These are phyloP conservation scores for Danaus chrysippus DNA, from an alignment of 2,888 invertebrate genomes.

Conservation along the genomic window DNA sequence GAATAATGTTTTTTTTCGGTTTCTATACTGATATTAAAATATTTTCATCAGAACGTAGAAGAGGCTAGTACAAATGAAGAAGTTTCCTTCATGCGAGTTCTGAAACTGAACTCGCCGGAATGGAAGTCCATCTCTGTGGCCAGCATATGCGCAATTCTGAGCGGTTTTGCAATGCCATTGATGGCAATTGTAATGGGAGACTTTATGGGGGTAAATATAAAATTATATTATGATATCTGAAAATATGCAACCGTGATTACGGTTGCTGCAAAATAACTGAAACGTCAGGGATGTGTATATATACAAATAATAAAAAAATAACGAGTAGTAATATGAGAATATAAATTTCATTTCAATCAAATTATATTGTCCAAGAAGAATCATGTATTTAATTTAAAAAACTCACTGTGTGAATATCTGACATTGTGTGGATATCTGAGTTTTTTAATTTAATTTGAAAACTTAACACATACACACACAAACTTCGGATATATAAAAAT, in stretches of 20 bases:
- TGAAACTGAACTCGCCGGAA: conserved; percentile 83
- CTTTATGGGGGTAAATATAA: conserved; percentile 77
- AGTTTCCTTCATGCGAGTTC: conserved; percentile 70
- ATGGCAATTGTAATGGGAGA: conserved; percentile 87
- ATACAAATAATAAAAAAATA: too few species aligned
- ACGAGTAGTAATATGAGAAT: too few species aligned
- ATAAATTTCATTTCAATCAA: too few species aligned
- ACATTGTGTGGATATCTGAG: too few species aligned
- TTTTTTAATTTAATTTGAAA: too few species aligned
- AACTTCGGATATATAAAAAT: too few species aligned
- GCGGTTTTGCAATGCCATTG: conserved; percentile 85
- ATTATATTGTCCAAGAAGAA: too few species aligned
- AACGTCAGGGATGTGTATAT: too few species aligned
- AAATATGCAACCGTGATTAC: not conserved
- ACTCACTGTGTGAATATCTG: too few species aligned
- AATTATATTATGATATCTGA: not conserved
- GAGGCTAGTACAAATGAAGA: conserved; percentile 38
- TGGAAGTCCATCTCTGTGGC: conserved; percentile 82
- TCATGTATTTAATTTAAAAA: too few species aligned
- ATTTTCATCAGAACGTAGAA: conserved; percentile 1
- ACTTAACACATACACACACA: too few species aligned
- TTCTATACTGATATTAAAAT: not conserved
- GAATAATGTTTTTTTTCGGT: not conserved
- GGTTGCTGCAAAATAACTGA: not conserved
- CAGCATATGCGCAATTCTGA: conserved; percentile 79